Evolutionary conservation across 2,888 invertebrate genomes (phyloP).

Genomic region (Capitulum mitella): DNA sequence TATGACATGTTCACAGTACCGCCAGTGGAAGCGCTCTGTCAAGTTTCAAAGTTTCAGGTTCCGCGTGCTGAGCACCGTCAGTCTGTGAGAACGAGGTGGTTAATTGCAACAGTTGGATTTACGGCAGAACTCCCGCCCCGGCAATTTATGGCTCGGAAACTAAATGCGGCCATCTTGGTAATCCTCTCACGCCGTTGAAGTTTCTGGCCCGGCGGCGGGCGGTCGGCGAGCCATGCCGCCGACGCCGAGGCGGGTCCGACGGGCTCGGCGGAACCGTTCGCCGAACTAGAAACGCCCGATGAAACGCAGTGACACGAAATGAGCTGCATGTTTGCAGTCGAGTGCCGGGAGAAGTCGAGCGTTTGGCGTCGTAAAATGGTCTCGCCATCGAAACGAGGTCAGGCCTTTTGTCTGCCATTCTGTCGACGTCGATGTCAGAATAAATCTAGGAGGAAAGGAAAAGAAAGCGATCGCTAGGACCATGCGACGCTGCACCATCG

Average conservation of each 20-base stretch:
- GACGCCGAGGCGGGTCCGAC: neutral
- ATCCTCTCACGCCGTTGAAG: neutral
- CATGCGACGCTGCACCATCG: too few relatives aligned
- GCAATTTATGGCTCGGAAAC: neutral
- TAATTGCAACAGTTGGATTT: conserved; percentile 18
- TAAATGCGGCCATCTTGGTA: neutral
- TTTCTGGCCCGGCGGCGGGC: neutral
- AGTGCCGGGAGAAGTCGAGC: too few relatives aligned
- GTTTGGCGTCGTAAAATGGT: too few relatives aligned
- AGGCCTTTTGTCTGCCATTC: too few relatives aligned
- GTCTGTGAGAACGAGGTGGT: neutral
- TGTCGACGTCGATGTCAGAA: too few relatives aligned
- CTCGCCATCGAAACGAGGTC: too few relatives aligned
- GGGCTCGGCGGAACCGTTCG: too few relatives aligned
- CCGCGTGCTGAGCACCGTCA: neutral
- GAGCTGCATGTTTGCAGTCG: neutral
- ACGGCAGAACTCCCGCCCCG: neutral
- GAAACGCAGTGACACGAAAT: neutral
- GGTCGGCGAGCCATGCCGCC: neutral
- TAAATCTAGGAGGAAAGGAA: too few relatives aligned
- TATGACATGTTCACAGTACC: too few relatives aligned
- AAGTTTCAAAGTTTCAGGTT: neutral
- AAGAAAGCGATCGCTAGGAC: too few relatives aligned
- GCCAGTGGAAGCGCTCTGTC: too few relatives aligned
- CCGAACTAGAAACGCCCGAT: neutral